A percentile compares a stretch with the other conserved stretches of the same genome.
phyloP scores from a whole-genome alignment of 1,140 invertebrate species.

The Manduca sexta region DNA sequence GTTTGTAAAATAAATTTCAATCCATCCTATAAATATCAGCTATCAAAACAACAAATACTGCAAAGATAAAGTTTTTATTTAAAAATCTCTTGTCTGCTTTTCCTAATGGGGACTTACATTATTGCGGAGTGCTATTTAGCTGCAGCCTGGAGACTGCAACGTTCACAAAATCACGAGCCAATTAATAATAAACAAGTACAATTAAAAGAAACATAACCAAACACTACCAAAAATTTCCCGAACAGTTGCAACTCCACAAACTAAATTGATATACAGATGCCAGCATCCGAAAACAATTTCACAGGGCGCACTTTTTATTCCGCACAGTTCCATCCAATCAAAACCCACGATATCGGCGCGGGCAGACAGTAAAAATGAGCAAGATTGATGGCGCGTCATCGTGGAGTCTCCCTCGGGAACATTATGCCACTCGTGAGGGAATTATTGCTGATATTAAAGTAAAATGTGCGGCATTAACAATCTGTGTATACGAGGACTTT shows the following conservation, averaged over 20 bases:
- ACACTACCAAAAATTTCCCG: not conserved
- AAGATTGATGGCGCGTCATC: conserved; percentile 30
- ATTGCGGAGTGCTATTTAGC: no score
- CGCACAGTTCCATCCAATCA: conserved; percentile 10
- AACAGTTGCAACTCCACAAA: not conserved
- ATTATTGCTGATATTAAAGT: conserved; percentile 8
- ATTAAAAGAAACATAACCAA: not conserved
- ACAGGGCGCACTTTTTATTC: conserved; percentile 8
- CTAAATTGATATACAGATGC: not conserved
- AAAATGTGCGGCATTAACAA: no score
- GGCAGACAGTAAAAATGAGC: conserved; percentile 25
- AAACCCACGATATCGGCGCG: conserved; percentile 6
- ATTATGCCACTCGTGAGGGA: conserved; percentile 1
- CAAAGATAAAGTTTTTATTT: no score
- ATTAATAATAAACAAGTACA: no score
- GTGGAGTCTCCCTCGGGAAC: not conserved
- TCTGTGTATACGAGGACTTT: no score
- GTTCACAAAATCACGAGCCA: no score
- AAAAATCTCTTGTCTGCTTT: no score
- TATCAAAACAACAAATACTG: no score
- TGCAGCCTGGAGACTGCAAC: no score
- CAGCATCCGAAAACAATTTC: conserved; percentile 11
- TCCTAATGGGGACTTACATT: no score
- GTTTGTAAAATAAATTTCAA: no score
- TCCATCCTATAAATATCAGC: no score